These are phyloP conservation scores for Spongilla lacustris DNA, from an alignment of 37 sponge, comb jelly and placozoan species.

Conservation along the genomic window DNA sequence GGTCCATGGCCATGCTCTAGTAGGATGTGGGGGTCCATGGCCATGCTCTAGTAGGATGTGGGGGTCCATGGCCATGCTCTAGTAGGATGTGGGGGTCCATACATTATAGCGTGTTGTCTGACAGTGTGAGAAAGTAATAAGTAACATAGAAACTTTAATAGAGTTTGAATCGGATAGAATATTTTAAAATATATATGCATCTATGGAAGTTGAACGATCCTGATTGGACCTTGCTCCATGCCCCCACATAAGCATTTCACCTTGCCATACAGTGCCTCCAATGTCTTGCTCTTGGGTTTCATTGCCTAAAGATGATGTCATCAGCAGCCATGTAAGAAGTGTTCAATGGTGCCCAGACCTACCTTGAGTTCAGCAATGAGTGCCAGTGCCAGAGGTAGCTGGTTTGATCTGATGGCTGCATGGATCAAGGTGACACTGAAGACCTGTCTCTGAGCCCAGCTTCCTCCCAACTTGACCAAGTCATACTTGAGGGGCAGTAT, in stretches of 20 bases:
- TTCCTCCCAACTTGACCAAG: slow-evolving; percentile 36
- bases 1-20: too few relatives aligned
- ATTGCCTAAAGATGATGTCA: background rate
- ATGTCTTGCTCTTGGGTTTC: background rate
- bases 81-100: too few relatives aligned
- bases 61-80: too few relatives aligned
- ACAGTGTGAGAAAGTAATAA: too few relatives aligned
- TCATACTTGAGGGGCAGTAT: slow-evolving; percentile 44
- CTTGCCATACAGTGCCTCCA: background rate
- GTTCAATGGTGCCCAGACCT: background rate
- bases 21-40: too few relatives aligned
- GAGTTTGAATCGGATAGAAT: too few relatives aligned
- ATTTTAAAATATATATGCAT: too few relatives aligned
- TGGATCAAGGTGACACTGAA: slow-evolving; percentile 36
- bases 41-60: too few relatives aligned
- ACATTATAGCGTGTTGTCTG: too few relatives aligned
- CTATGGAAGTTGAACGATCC: background rate
- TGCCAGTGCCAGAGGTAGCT: slow-evolving; percentile 33
- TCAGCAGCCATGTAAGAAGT: background rate
- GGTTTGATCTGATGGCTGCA: slow-evolving; percentile 57
- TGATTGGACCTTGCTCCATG: background rate
- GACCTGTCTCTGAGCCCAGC: slow-evolving; percentile 65
- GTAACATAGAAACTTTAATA: too few relatives aligned
- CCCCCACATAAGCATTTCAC: background rate
- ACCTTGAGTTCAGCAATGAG: slow-evolving; percentile 66